Evolutionary conservation across 2,797 vertebrate genomes (phyloP).

Genomic region (Phalloptychus januarius): DNA sequence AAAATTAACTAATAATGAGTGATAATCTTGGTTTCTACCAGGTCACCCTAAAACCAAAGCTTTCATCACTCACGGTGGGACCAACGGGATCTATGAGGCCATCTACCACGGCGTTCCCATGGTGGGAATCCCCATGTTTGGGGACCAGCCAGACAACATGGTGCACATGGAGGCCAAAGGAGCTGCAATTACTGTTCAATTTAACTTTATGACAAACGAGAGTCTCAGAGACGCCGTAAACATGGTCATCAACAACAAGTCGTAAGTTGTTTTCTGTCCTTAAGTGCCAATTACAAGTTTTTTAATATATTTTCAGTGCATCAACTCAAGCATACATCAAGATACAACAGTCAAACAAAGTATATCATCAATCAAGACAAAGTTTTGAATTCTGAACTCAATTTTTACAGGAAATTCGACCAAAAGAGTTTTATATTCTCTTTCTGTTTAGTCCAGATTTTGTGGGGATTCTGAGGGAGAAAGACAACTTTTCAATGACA

Average conservation of each 20-base stretch:
- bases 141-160: constrained; percentile 89
- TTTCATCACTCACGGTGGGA: constrained; percentile 86
- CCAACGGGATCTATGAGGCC: constrained; percentile 92
- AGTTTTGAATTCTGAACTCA: no score
- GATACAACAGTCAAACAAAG: neutral
- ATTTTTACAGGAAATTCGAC: no score
- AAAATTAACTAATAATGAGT: neutral
- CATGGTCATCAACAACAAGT: constrained; percentile 68
- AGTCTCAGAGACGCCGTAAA: constrained; percentile 84
- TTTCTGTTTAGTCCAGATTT: neutral
- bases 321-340: no score
- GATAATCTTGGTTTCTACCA: constrained; percentile 41
- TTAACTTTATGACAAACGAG: constrained; percentile 58
- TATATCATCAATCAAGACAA: neutral
- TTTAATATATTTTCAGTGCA: no score
- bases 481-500: neutral
- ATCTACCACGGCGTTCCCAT: constrained; percentile 92
- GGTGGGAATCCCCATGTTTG: constrained; percentile 90
- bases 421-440: neutral
- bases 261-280: constrained; percentile 53
- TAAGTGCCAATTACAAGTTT: neutral
- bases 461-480: neutral
- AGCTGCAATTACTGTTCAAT: constrained; percentile 71
- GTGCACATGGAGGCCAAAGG: constrained; percentile 85
- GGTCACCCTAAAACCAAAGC: constrained; percentile 89